Evolutionary conservation across 2,797 vertebrate species (phyloP).

Genomic region (Poeciliopsis presidionis): DNA sequence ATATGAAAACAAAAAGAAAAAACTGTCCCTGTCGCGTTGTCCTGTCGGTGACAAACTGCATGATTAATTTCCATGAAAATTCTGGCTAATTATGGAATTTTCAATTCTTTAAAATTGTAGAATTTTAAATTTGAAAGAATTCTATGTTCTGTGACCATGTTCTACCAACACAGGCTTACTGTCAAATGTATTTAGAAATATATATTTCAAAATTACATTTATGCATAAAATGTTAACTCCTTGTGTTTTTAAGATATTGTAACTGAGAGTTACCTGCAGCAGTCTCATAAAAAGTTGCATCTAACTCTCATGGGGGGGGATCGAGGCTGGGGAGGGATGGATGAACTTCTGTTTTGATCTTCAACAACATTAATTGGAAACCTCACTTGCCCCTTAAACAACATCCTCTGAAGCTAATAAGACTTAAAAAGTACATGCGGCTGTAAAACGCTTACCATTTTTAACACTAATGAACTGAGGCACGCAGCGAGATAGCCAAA

Average conservation of each 20-base stretch:
- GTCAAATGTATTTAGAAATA: background rate
- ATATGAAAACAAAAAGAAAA: background rate
- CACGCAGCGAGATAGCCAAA: constrained; percentile 72
- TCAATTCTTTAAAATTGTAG: background rate
- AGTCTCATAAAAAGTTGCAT: constrained; percentile 75
- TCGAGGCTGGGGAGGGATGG: constrained; percentile 14
- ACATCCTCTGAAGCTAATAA: constrained; percentile 84
- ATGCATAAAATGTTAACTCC: constrained; percentile 47
- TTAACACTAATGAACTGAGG: constrained; percentile 84
- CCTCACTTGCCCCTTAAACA: constrained; percentile 81
- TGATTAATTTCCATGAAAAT: background rate
- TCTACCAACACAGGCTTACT: background rate
- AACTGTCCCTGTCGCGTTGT: background rate
- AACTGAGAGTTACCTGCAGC: constrained; percentile 51
- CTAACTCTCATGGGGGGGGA: constrained; percentile 39
- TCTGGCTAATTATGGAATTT: background rate
- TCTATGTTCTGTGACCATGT: background rate
- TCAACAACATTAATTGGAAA: constrained; percentile 78
- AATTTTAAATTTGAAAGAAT: no score
- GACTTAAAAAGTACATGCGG: constrained; percentile 84
- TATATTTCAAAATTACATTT: constrained; percentile 7
- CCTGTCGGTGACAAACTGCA: background rate
- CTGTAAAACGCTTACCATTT: constrained; percentile 83
- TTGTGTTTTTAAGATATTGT: constrained; percentile 55
- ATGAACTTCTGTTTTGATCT: constrained; percentile 74